A percentile compares a stretch with the other conserved stretches of the same genome.
Evolutionary conservation across 2,113 vertebrate species (phyloP).

Genomic region (Melanerpes formicivorus): DNA sequence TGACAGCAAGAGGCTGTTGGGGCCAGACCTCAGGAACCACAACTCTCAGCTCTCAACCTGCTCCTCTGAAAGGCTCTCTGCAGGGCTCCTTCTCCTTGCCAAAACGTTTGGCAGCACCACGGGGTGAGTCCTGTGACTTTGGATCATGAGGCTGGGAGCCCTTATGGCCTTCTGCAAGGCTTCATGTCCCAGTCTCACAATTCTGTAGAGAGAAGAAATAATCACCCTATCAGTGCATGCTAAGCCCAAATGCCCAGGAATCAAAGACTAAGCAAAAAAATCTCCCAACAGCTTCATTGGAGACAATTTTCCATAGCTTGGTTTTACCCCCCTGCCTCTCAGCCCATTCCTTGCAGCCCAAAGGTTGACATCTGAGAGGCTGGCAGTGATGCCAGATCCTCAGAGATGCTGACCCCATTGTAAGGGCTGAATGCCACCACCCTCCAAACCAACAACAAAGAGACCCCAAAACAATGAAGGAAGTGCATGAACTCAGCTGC

Average conservation of each 20-base stretch:
- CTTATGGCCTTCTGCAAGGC: neutral
- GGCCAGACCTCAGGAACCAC: neutral
- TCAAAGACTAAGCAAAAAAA: too few relatives aligned
- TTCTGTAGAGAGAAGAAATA: neutral
- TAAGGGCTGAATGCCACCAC: neutral
- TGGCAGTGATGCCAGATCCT: neutral
- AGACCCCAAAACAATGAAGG: neutral
- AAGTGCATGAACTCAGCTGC: neutral
- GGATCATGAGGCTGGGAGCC: neutral
- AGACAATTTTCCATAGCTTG: too few relatives aligned
- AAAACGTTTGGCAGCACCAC: neutral
- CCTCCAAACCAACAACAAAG: neutral
- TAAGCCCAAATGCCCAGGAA: neutral
- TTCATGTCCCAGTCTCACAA: neutral
- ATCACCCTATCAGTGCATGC: accelerated
- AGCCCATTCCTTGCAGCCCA: neutral
- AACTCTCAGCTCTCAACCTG: neutral
- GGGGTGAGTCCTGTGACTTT: neutral
- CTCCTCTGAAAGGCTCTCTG: neutral
- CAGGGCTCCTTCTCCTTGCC: neutral
- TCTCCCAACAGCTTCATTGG: neutral
- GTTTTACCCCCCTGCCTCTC: neutral
- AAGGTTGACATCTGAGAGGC: neutral
- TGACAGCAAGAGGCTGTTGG: neutral
- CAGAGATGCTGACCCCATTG: neutral